Evolutionary conservation across 2,797 vertebrate species (phyloP), one percentile per base, ranked within the genome.

Genomic region (Notolabrus celidotus): DNA sequence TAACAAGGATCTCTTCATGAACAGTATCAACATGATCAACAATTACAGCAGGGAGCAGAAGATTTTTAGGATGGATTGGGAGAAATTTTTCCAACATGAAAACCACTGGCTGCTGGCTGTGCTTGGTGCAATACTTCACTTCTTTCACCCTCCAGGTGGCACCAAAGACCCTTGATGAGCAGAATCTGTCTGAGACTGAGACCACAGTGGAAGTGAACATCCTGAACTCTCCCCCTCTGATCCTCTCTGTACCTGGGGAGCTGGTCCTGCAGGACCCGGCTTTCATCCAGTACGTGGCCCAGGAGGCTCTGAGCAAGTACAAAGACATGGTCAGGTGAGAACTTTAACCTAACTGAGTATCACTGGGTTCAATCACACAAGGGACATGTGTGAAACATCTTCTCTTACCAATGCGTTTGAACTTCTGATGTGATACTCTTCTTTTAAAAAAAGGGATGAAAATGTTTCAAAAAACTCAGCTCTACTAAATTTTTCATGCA

Each of bases 221-320:
- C 88, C 83, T 96, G 66, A 93, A 95, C 89, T 94, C 93, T 45
- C 86, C 95, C 16, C 88, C 91, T 33, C 87, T 96, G 51, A 89
- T 90, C 42, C 83, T 96, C 47, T 92, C 84, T 22, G 90, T 96
- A 42, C 95, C 96, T 3, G 87, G 84, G 16, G 93, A 90, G 66
- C 82, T 96, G 83, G 84, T 91, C 20, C 67, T 92, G 46, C 84
- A 94, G 60, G 93, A 92, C 59, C 90, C 94, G 0, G 92, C 91
- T 71, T 96, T 97, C 83, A 92, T 96, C 72, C 94, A 95, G 81
- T 94, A 94, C 0, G 66, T 96, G 79, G 83, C 93, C 80, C 92
- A 89, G 41, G 95, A 95, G 90, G 95, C 95, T 60, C 85, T 97
- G 80, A 94, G 92, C 67, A 84, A 92, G 65, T 95, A 96, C 86